Conservation (phyloP, 2,113 vertebrate genomes). For the Oryzias javanicus region DNA sequence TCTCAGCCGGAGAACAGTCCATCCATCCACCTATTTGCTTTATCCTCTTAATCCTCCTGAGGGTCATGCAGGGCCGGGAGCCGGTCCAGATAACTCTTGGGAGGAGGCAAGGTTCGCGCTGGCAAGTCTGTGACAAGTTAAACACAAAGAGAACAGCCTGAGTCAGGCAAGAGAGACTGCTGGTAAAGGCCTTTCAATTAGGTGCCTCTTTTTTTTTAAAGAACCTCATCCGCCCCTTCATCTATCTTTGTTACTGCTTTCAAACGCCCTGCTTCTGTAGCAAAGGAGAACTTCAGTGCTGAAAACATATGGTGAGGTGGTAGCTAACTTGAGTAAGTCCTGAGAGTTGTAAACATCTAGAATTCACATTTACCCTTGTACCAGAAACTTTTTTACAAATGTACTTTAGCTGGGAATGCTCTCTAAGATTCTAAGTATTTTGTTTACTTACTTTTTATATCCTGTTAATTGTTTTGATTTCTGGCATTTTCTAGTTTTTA, state of each 20-base stretch:
- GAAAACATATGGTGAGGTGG: not conserved
- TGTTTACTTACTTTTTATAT: too few species aligned
- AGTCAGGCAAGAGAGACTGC: not conserved
- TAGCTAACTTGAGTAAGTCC: too few species aligned
- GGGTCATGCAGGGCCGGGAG: not conserved
- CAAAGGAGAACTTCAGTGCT: not conserved
- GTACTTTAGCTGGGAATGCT: too few species aligned
- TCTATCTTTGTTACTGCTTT: not conserved
- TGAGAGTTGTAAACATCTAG: too few species aligned
- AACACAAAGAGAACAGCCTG: not conserved
- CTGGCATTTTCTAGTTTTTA: too few species aligned
- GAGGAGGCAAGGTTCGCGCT: slow-evolving; percentile 1
- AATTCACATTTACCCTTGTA: too few species aligned
- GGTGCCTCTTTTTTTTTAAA: not conserved
- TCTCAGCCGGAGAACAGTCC: not conserved
- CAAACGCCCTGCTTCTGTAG: not conserved
- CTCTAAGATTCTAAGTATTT: too few species aligned
- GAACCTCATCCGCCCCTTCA: not conserved
- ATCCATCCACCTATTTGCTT: slow-evolving; percentile 6
- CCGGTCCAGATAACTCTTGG: not conserved
- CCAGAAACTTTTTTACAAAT: too few species aligned
- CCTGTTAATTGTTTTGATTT: too few species aligned
- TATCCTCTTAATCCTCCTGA: slow-evolving; percentile 4
- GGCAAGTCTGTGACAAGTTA: not conserved
- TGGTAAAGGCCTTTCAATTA: slow-evolving; percentile 3